Evolutionary conservation across 2,888 invertebrate species (phyloP), one percentile per base, ranked within the genome.

Genomic region (Dorcus hopei): DNA sequence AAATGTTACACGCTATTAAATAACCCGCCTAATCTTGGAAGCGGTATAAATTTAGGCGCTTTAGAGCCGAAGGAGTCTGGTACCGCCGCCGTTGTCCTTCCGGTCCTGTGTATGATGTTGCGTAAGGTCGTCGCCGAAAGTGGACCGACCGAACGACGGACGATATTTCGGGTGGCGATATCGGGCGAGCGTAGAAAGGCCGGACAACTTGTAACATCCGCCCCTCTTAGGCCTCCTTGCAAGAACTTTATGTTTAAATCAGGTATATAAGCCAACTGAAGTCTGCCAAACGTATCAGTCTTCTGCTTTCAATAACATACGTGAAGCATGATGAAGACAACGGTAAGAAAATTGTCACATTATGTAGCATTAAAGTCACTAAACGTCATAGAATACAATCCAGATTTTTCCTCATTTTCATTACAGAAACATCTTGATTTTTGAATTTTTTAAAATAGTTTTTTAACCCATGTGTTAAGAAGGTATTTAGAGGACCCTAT

Each of bases 261-360:
- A 64, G 62, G 62, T 74, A 74, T 74, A 74, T 72, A 74, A 72
- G 71, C 67, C 61, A 61, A 52, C 56, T 54, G 54, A 54, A 58
- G 52, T 49, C 59, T 59, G 48, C 57, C 38, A 53, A 62, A 54
- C 50, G 62, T 69, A 73, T 72, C 73, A 75, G 73, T 75, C 73
- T 73, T 73, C 73, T 71, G 71, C 71, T 71, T 64, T 63, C 62
- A 57, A 55, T 64, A 59, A 61, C 57, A 54, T 48, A 61, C 61
- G 62, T 53, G 58, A 61, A 69, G 71, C 70, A 73, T 68, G 63
- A 75, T 74, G 75, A 74, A 71, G 72, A 70, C 72, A 49, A 66
- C 71, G 70, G 75, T 75, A 69, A 72, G 74, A 54, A 38, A 14
- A 33, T 33, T 33, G 26, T 33, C 26, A 33, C 26, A 6, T 33